Base-by-base conservation (phyloP, 30 jellyfish, hydroid and myxozoan species). In the Hydractinia echinata region DNA sequence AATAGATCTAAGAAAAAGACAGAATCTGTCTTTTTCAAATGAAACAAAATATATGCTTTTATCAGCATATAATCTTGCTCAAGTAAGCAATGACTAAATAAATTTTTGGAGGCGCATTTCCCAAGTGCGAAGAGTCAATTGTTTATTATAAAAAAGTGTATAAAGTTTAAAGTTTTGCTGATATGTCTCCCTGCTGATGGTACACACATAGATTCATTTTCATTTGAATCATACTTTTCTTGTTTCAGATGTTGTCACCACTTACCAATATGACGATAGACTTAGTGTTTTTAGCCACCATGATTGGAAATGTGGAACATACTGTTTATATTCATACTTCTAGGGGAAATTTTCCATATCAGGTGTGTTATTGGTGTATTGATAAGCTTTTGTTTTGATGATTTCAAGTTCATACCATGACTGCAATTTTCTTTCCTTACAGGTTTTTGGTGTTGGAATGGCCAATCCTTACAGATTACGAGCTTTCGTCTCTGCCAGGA, bases 371-470 rank as follows among this genome's bases (percentile, higher is more conserved):
- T 51, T 76, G 5, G 51, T 6, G 0, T 55, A 18, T 6, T 54
- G 49, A 68, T 39, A 1, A 16, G 14, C 54, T 48, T 53, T 82
- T 9, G 48, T 67, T 51, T n/a, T 49, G 21, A 13, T 7, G 21
- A 13, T 67, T 5, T 11, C 14, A 55, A 64, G 19, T 64, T 13
- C 4, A 3, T 60, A 4, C 50, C 1, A 67, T 4, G 5, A 44
- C 8, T 84, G 44, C 14, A 66, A 6, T n/a, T 9, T 6, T 50
- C 51, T 16, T 83, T n/a, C 54, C 10, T 72, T 53, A 1, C 66
- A 92, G 98, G 98, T 92, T 1, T 92, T 92, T 83, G 98, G 94
- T 48, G 87, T 83, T 79, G 98, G 98, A 9, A 48, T 84, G 48
- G 89, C 96, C 61, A 92, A 92, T 76, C 92, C 86, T 60, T 92